Percentiles rank a stretch among this genome's conserved stretches.
Conservation (phyloP, 2,888 invertebrate species). For the Girardia tigrina region DNA sequence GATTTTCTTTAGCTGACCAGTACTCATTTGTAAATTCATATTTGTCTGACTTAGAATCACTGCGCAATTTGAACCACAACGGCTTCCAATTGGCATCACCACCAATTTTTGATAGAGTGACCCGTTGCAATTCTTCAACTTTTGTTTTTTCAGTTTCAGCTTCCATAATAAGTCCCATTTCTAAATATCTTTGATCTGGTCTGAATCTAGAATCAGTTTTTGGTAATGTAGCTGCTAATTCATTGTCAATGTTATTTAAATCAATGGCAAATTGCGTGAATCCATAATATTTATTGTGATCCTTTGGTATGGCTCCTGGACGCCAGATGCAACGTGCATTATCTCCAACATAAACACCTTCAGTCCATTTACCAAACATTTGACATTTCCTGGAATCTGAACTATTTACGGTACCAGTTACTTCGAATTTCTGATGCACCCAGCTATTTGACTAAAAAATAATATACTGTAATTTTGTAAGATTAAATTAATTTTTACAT, state of each 20-base stretch:
- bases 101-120: background rate
- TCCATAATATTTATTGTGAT: constrained; percentile 67
- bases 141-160: constrained; percentile 62
- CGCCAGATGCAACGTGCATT: constrained; percentile 65
- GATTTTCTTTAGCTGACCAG: background rate
- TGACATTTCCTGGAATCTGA: constrained; percentile 51
- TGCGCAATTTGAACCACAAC: background rate
- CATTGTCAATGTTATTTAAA: constrained; percentile 63
- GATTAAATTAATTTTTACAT: too few species aligned
- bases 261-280: constrained; percentile 73
- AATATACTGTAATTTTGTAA: too few species aligned
- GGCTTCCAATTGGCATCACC: background rate
- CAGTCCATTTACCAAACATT: constrained; percentile 68
- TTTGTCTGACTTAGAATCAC: background rate
- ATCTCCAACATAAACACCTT: constrained; percentile 63
- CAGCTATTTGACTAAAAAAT: constrained; percentile 54
- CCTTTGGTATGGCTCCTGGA: constrained; percentile 67
- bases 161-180: constrained; percentile 61
- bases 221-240: constrained; percentile 55
- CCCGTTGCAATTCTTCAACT: constrained; percentile 62
- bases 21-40: background rate
- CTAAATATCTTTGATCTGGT: constrained; percentile 54
- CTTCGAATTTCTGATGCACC: constrained; percentile 66
- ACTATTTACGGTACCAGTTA: constrained; percentile 58
- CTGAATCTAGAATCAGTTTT: constrained; percentile 62